Evolutionary conservation across 2,113 vertebrate species (phyloP), one percentile per base, ranked within the genome.

Genomic region (Chionis minor): DNA sequence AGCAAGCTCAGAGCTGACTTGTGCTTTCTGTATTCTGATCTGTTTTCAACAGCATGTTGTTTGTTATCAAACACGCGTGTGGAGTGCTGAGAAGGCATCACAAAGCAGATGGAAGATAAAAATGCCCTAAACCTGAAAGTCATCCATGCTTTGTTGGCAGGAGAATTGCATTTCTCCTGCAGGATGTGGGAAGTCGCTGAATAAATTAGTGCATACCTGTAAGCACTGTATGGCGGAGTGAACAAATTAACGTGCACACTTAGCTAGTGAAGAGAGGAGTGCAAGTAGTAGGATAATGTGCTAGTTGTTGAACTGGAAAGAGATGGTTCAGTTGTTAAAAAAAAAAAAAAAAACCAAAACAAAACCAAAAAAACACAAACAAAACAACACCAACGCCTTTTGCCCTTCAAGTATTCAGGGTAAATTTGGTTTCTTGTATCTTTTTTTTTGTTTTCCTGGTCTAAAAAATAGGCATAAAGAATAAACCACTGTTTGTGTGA

Each of bases 61-160:
- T 94, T 86, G 74, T 90, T 92, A 80, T 84, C 92, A 91, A 75
- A 89, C 44, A 51, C 38, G 24, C 3, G 0, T 27, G 61, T 73
- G 38, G 63, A 84, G 87, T 72, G 72, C 75, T 91, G 72, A 91
- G 70, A 69, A 80, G 67, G 65, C 61, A 65, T 79, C 77, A 32
- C 42, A 87, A 79, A 70, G 72, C 88, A 97, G 83, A 92, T 94
- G 84, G 78, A 78, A 83, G 56, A 88, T 86, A 62, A 75, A 94
- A 94, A 88, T 83, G 78, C 67, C 35, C 77, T 92, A 45, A 69
- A 62, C 56, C 87, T 86, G 42, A 81, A 87, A 80, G 79, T n/a
- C 65, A 45, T 33, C 84, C 59, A 0, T 86, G 63, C 47, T 78
- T 86, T 94, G 61, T 81, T 96, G 91, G 81, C 83, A 94, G 72